These are phyloP conservation scores for Tethya wilhelma DNA, from an alignment of 37 sponge, comb jelly and placozoan genomes.

Conservation along the genomic window DNA sequence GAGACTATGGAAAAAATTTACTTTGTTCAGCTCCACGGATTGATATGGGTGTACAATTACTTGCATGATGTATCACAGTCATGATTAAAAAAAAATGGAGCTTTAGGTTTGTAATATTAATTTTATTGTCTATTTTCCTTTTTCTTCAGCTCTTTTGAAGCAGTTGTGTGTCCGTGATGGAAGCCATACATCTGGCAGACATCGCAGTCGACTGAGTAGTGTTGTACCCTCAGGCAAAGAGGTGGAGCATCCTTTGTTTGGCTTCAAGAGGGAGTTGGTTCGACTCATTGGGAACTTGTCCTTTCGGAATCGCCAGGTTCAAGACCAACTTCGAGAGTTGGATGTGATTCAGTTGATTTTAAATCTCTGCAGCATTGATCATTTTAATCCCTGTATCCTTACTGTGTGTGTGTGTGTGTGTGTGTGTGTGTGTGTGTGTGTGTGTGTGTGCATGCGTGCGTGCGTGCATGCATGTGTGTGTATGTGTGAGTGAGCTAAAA, in stretches of 20 bases:
- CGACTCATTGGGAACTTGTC: slow-evolving; percentile 52
- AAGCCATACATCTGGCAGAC: slow-evolving; percentile 6
- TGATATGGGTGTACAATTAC: too few relatives aligned
- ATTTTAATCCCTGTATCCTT: slow-evolving; percentile 73
- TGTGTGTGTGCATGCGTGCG: too few relatives aligned
- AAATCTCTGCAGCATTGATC: slow-evolving; percentile 69
- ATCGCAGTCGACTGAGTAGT: not conserved
- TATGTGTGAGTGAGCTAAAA: too few relatives aligned
- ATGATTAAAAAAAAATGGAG: too few relatives aligned
- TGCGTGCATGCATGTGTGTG: too few relatives aligned
- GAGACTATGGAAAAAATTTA: too few relatives aligned
- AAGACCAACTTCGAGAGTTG: slow-evolving; percentile 28
- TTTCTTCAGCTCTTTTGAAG: slow-evolving; percentile 16
- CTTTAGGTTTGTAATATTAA: too few relatives aligned
- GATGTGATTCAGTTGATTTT: slow-evolving; percentile 52
- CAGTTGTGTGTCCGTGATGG: slow-evolving; percentile 42
- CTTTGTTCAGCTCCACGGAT: too few relatives aligned
- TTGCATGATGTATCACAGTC: too few relatives aligned
- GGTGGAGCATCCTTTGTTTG: slow-evolving; percentile 16
- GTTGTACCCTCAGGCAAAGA: not conserved
- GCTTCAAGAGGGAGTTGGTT: slow-evolving; percentile 47
- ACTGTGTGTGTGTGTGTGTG: too few relatives aligned
- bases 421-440: too few relatives aligned
- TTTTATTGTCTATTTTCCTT: too few relatives aligned
- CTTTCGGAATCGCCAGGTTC: slow-evolving; percentile 1